Conservation (phyloP, 2,797 vertebrate genomes). For the Amniataba percoides region DNA sequence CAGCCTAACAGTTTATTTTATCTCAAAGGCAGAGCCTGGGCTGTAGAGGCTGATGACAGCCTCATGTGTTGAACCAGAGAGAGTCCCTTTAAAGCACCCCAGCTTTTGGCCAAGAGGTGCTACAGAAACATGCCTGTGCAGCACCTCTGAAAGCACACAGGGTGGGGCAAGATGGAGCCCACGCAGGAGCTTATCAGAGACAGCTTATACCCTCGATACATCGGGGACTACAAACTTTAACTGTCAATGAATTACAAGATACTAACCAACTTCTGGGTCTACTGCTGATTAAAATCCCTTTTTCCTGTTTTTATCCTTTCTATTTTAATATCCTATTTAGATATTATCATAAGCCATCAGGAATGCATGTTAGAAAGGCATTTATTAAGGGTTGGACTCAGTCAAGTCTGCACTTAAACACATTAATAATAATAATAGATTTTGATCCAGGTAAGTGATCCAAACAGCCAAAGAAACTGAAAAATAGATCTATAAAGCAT, state of each 20-base stretch:
- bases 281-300: background rate
- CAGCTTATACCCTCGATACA: too few species aligned
- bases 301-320: background rate
- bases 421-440: background rate
- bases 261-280: background rate
- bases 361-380: background rate
- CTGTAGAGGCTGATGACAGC: background rate
- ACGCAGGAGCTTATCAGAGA: conserved; percentile 66
- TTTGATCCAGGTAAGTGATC: background rate
- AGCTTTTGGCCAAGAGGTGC: conserved; percentile 56
- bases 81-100: conserved; percentile 29
- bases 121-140: conserved; percentile 71
- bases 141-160: conserved; percentile 58
- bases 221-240: background rate
- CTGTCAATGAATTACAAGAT: background rate
- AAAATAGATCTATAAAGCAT: background rate
- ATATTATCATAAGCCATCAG: too few species aligned
- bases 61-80: background rate
- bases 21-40: background rate
- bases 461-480: background rate
- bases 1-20: conserved; percentile 23
- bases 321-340: too few species aligned
- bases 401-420: background rate
- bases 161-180: conserved; percentile 30
- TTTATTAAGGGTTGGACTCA: background rate